Evolutionary conservation across 2,888 invertebrate species (phyloP), one percentile per base, ranked within the genome.

Genomic region (Calephelis perditalis): DNA sequence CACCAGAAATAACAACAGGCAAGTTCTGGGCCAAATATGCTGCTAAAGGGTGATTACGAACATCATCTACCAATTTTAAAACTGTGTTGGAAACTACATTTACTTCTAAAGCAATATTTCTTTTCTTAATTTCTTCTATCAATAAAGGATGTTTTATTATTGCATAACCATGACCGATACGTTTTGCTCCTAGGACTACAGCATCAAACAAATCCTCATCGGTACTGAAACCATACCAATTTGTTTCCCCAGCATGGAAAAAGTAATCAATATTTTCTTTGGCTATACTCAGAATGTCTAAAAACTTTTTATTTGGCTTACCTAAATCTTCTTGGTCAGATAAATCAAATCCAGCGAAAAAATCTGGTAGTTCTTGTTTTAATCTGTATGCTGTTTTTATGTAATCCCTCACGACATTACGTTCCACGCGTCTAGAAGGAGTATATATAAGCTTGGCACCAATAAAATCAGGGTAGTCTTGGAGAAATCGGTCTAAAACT

Each of bases 241-340:
- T 26, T 26, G 26, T 26, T 26, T 26, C 26, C 26, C 26, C 26
- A 3, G 26, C 26, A 26, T 96, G 96, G 66, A 96, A 95, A 72
- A 94, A 96, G 70, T 93, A 94, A 59, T 93, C 89, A 7, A 95
- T 78, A 5, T 91, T 78, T 0, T 90, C 77, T 0, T 89, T 79
- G 12, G 91, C 76, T 52, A 83, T 72, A 7, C 89, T 72, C 6
- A 96, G 72, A 65, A 92, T 83, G 0, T 92, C 79, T 0, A 92
- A 74, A 69, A 94, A 95, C 1, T 92, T 85, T 46, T 88, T 81
- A 0, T 94, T 79, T 0, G 95, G 93, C 35, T 81, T 74, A 0
- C 95, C 95, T 61, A 91, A 81, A 71, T 96, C 96, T 80, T 96
- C 96, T 73, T 95, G 95, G 0, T 96, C 96, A 0, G 96, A 96